Percentiles rank a stretch among this genome's conserved stretches.
phyloP scores from a whole-genome alignment of 2,888 invertebrate genomes.

The Cancer borealis region DNA sequence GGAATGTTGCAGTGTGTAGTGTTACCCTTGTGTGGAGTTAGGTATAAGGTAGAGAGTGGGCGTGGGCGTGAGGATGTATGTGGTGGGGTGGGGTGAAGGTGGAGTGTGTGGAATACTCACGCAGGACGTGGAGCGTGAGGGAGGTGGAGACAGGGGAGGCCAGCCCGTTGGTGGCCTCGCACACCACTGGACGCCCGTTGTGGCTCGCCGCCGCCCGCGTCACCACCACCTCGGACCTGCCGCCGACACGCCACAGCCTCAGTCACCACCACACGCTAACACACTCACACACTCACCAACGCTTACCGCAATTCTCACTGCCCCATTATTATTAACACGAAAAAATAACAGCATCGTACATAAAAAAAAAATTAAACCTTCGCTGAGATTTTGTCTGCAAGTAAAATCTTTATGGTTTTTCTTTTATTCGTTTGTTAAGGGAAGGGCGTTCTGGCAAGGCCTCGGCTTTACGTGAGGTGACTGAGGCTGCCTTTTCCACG shows the following conservation, averaged over 20 bases:
- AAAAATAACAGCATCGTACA: neutral
- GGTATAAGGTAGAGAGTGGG: neutral
- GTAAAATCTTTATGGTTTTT: neutral
- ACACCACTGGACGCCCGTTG: slow-evolving; percentile 53
- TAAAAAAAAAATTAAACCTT: neutral
- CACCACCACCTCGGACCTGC: slow-evolving; percentile 61
- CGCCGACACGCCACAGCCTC: neutral
- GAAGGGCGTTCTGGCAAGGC: neutral
- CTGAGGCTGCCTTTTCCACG: neutral
- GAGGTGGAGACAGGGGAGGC: slow-evolving; percentile 50
- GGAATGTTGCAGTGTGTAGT: too few relatives aligned
- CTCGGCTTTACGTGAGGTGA: slow-evolving; percentile 3
- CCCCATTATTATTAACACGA: neutral
- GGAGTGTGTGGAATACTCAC: slow-evolving; percentile 46
- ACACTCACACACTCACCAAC: neutral
- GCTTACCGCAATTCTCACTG: neutral
- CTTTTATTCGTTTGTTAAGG: neutral
- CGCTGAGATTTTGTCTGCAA: neutral
- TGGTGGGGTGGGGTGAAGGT: neutral
- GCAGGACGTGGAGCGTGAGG: slow-evolving; percentile 48
- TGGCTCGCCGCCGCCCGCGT: slow-evolving; percentile 40
- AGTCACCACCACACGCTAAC: neutral
- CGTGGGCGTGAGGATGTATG: neutral
- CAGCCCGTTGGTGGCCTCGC: slow-evolving; percentile 56
- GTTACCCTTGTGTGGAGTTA: too few relatives aligned